A percentile compares a stretch with the other conserved stretches of the same genome.
Evolutionary conservation across 2,888 invertebrate species (phyloP).

Genomic region (Troides aeacus): DNA sequence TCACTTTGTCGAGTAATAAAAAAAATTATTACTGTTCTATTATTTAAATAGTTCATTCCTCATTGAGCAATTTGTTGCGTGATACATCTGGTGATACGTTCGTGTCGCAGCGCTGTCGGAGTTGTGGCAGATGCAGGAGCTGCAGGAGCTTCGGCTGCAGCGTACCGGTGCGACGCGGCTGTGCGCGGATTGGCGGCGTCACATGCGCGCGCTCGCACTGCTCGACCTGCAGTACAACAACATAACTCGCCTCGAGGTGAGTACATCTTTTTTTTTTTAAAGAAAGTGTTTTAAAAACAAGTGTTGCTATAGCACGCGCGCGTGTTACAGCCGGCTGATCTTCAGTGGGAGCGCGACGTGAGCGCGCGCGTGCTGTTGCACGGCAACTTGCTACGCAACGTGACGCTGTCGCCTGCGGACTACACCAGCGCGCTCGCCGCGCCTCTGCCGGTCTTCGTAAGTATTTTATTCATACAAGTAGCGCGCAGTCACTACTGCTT

Average conservation of each 20-base stretch:
- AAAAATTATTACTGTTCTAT: too few relatives aligned
- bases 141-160: slow-evolving; percentile 26
- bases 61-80: not conserved
- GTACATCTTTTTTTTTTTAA: not conserved
- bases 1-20: too few relatives aligned
- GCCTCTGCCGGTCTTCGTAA: slow-evolving; percentile 8
- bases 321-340: slow-evolving; percentile 31
- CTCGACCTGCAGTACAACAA: slow-evolving; percentile 38
- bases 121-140: slow-evolving; percentile 16
- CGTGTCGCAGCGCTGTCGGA: slow-evolving; percentile 11
- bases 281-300: not conserved
- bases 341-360: slow-evolving; percentile 31
- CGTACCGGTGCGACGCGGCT: slow-evolving; percentile 26
- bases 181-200: slow-evolving; percentile 33
- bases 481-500: not conserved
- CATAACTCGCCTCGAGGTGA: slow-evolving; percentile 34
- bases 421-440: slow-evolving; percentile 29
- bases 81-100: not conserved
- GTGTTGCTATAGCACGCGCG: not conserved
- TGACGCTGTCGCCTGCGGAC: slow-evolving; percentile 30
- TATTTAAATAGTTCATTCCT: not conserved
- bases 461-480: slow-evolving; percentile 8
- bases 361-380: slow-evolving; percentile 34
- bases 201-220: slow-evolving; percentile 27
- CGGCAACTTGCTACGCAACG: slow-evolving; percentile 32